A percentile compares a stretch with the other conserved stretches of the same genome.
phyloP scores from a whole-genome alignment of 92 coral and sea anemone species.

The Meandrina meandrites region DNA sequence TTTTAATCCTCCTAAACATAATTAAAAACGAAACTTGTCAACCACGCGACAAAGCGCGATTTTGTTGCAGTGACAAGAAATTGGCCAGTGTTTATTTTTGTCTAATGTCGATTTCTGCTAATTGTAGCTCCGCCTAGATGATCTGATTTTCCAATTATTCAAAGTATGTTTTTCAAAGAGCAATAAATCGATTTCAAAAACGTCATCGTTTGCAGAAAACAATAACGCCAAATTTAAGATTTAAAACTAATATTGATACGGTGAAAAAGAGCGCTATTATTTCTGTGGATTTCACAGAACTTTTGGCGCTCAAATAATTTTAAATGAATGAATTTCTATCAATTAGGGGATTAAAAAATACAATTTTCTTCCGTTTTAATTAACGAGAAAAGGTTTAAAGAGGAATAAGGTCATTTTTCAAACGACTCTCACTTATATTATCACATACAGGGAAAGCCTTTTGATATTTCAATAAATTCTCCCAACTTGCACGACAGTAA shows the following conservation, averaged over 20 bases:
- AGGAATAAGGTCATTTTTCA: no score
- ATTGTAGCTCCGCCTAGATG: slow-evolving; percentile 10
- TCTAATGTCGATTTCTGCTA: slow-evolving; percentile 11
- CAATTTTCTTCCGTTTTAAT: no score
- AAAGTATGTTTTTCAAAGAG: not conserved
- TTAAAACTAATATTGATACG: no score
- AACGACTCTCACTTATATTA: no score
- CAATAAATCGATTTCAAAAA: not conserved
- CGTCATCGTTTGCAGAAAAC: not conserved
- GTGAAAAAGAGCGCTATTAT: no score
- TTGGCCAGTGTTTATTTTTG: not conserved
- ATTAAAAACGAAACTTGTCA: slow-evolving; percentile 25
- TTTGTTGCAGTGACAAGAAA: not conserved
- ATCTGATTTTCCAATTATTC: slow-evolving; percentile 15
- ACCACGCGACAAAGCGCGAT: slow-evolving; percentile 18
- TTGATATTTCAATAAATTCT: not conserved
- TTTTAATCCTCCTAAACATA: slow-evolving; percentile 11
- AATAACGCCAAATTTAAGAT: no score
- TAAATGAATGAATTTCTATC: no score
- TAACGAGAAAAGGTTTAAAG: no score
- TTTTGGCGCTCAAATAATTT: no score
- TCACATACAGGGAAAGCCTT: not conserved
- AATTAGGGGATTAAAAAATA: no score
- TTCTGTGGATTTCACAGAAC: no score
- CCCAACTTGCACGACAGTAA: not conserved